Evolutionary conservation across 2,113 vertebrate species (phyloP).

Genomic region (Pteruthius melanotis): DNA sequence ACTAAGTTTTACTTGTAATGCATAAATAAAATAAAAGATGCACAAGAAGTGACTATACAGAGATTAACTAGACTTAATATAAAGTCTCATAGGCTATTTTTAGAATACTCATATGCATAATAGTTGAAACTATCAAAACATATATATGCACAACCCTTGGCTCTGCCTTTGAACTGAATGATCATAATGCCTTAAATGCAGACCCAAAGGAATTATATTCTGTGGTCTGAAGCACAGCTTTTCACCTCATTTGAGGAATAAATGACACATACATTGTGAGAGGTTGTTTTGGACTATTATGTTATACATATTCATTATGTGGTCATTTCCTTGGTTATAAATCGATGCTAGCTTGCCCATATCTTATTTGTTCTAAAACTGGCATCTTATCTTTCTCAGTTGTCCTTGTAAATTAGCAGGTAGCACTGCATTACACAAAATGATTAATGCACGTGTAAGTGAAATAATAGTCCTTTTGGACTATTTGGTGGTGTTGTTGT

Average conservation of each 20-base stretch:
- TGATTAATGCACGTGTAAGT: neutral
- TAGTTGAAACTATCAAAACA: neutral
- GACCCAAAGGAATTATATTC: neutral
- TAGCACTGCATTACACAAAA: neutral
- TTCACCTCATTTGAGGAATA: constrained; percentile 26
- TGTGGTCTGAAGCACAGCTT: neutral
- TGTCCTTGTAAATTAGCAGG: neutral
- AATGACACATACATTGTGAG: neutral
- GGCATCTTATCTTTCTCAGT: neutral
- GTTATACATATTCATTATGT: neutral
- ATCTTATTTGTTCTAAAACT: neutral
- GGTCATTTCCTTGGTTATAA: neutral
- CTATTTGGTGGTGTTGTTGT: neutral
- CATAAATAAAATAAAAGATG: neutral
- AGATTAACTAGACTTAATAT: neutral
- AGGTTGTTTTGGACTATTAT: neutral
- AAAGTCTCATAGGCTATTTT: neutral
- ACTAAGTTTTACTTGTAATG: neutral
- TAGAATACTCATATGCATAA: neutral
- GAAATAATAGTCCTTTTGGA: neutral
- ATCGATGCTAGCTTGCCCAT: neutral
- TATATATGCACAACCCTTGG: neutral
- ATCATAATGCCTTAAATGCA: neutral
- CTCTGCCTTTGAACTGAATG: neutral
- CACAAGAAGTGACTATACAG: neutral